Base-by-base conservation (phyloP, 2,888 invertebrate genomes). In the Pandemis corylana region DNA sequence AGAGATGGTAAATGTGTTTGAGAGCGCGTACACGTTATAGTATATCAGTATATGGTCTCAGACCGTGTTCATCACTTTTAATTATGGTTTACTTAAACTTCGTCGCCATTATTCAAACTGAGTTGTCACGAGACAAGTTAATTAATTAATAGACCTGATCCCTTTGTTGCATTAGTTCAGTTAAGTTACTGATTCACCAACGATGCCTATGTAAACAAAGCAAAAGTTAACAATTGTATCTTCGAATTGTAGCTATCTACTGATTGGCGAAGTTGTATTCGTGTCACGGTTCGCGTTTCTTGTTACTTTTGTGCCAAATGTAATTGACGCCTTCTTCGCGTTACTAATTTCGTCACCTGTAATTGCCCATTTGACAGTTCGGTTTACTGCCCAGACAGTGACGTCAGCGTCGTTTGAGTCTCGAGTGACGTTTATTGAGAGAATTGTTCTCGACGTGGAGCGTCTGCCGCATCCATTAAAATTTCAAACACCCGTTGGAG, bases 231-330 rank as follows among this genome's bases (percentile, higher is more conserved):
- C 65, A 53, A 71, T 66, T 49, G 46, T 66, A 65, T 71, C 59
- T 56, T 15, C 44, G 71, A 65, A 71, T 81, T 81, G 80, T 83
- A 80, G 81, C 78, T 71, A 79, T 75, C 75, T 72, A 74, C 76
- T 85, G 85, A 87, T 86, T 84, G 84, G 80, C 79, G 82, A 86
- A 85, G 80, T 85, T 85, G 81, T 82, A 85, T 84, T 84, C 46
- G 81, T 82, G 80, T 62, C 9, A 13, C 53, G 42, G 67, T 67
- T 56, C 36, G 42, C 51, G 12, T 71, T 64, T 71, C 46, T 65
- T 20, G 53, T 51, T 72, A 46, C 65, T 62, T 66, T 69, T 61
- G 56, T 61, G 64, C 59, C 65, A 73, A 69, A 56, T 53, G 51
- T 20, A 53, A 42, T 49, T 28, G 49, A 59, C 56, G 41, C 63